Evolutionary conservation across 2,113 vertebrate species (phyloP).

Genomic region (Phaethornis superciliosus): DNA sequence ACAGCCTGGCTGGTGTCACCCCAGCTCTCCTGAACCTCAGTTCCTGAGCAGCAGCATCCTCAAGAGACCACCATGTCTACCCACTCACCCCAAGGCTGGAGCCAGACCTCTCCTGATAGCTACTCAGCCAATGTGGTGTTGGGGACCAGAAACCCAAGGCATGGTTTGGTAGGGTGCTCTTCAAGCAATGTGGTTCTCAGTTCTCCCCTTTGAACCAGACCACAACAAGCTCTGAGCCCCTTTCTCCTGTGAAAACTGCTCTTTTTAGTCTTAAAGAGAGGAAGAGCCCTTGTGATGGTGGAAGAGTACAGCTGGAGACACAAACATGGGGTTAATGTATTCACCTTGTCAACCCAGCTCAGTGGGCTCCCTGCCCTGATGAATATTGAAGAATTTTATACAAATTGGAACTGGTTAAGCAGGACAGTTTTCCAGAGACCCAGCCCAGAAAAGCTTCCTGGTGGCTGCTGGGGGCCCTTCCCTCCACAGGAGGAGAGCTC

Average conservation of each 20-base stretch:
- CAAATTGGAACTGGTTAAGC: conserved; percentile 64
- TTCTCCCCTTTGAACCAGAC: neutral
- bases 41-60: neutral
- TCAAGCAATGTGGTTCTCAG: neutral
- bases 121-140: neutral
- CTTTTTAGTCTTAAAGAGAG: neutral
- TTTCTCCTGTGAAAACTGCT: neutral
- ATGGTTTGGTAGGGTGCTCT: neutral
- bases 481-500: neutral
- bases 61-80: neutral
- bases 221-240: neutral
- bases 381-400: conserved; percentile 64
- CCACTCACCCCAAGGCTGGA: neutral
- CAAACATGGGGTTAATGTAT: neutral
- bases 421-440: conserved; percentile 31
- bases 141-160: neutral
- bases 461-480: neutral
- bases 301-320: neutral
- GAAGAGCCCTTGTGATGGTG: neutral
- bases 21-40: neutral
- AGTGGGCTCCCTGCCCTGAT: conserved; percentile 43
- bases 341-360: conserved; percentile 29
- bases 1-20: neutral
- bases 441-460: conserved; percentile 27
- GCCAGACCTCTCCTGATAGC: neutral